These are phyloP conservation scores for Cephalophus harveyi DNA, from an alignment of 2,113 vertebrate species.

Conservation along the genomic window DNA sequence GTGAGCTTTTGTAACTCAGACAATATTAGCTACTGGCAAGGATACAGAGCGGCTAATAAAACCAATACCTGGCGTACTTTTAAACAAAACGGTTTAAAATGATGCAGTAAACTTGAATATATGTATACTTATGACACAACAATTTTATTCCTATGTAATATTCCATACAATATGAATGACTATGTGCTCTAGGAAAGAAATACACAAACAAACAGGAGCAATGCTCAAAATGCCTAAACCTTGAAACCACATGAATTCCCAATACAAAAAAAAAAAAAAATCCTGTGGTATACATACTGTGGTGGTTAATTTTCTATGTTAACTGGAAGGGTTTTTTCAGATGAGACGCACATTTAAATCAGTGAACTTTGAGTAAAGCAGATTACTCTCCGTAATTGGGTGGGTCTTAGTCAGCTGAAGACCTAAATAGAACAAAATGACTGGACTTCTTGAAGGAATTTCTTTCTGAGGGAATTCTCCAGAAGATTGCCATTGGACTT, in stretches of 20 bases:
- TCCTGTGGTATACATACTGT: background rate
- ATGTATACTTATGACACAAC: background rate
- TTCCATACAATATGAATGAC: background rate
- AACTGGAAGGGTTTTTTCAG: background rate
- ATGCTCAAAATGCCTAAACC: background rate
- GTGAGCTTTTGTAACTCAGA: background rate
- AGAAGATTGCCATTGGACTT: background rate
- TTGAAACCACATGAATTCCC: background rate
- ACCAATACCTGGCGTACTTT: background rate
- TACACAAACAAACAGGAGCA: background rate
- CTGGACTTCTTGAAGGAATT: background rate
- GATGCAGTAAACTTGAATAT: background rate
- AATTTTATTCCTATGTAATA: background rate
- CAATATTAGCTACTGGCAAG: background rate
- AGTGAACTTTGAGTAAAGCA: background rate
- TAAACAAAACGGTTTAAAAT: background rate
- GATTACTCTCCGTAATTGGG: background rate
- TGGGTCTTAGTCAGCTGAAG: background rate
- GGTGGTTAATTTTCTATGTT: background rate
- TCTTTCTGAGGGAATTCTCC: background rate
- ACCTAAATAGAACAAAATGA: background rate
- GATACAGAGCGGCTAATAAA: background rate
- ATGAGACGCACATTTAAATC: background rate
- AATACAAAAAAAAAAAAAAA: background rate
- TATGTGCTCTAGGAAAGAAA: background rate